Evolutionary conservation across 2,888 invertebrate species (phyloP), one percentile per base, ranked within the genome.

Genomic region (Mongoloraphidia duomilia): DNA sequence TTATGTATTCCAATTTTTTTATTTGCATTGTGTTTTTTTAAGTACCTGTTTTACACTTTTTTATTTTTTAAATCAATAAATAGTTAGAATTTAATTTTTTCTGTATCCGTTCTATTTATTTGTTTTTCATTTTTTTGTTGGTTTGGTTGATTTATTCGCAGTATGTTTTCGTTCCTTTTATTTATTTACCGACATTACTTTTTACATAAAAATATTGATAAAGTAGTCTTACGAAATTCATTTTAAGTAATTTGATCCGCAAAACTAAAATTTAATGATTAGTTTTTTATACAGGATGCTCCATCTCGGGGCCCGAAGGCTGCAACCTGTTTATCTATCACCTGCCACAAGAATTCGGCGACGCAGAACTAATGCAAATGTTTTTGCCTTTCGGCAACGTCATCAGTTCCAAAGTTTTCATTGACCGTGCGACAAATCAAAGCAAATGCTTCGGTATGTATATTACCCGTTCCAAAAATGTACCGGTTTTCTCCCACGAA

Each of bases 311-410:
- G 68, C 97, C 97, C 60, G 97, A 98, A 77, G 98, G 97, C 68
- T 97, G 97, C 79, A 98, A 98, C 75, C 83, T 98, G 63, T 98
- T 98, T 82, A 98, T 98, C 76, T 98, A 98, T 78, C 98, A 98
- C 77, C 84, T 98, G 74, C 98, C 98, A 59, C 97, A 97, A 76
- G 98, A 98, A 76, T 98, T 98, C 68, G 97, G 97, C 51, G 98
- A 98, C 70, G 85, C 88, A 55, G 98, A 98, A 73, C 82, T 98
- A 67, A 96, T 96, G 85, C 96, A 97, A 78, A 97, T 98, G 97
- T 98, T 98, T 75, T 80, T 96, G 70, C 96, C 97, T 55, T 98
- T 98, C 70, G 98, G 98, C 63, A 95, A 92, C 72, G 96, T 98
- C 67, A 96, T 98, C 76, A 95, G 94, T 76, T 96, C 97, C 72